Percentiles rank a stretch among this genome's conserved stretches.
These are phyloP conservation scores for Allophyes oxyacanthae DNA, from an alignment of 2,888 invertebrate species.

Conservation along the genomic window DNA sequence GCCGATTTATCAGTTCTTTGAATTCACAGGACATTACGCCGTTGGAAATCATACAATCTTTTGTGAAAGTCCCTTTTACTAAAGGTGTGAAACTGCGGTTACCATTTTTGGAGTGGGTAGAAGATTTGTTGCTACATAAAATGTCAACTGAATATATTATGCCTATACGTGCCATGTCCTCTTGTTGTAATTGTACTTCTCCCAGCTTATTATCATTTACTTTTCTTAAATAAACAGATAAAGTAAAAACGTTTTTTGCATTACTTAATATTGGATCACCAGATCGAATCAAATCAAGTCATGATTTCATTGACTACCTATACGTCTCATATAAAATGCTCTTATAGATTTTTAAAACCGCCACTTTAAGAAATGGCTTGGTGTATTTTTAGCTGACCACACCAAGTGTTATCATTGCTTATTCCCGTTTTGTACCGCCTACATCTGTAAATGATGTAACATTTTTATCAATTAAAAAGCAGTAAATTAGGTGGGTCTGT, in stretches of 20 bases:
- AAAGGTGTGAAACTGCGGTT: constrained; percentile 22
- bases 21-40: constrained; percentile 31
- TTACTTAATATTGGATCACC: too few species aligned
- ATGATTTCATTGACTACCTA: too few species aligned
- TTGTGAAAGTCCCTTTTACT: constrained; percentile 39
- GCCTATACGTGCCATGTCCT: constrained; percentile 1
- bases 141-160: constrained; percentile 24
- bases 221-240: too few species aligned
- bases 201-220: too few species aligned
- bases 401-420: constrained; percentile 16
- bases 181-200: constrained; percentile 1
- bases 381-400: constrained; percentile 12
- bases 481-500: constrained; percentile 61
- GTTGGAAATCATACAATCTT: constrained; percentile 49
- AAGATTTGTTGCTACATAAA: constrained; percentile 32
- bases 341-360: too few species aligned
- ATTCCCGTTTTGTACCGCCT: constrained; percentile 28
- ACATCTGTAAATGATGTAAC: constrained; percentile 51
- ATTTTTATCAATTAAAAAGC: constrained; percentile 65
- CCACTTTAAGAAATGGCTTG: neutral
- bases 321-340: neutral
- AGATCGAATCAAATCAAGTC: too few species aligned
- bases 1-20: constrained; percentile 60
- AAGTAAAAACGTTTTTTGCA: too few species aligned
- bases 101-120: constrained; percentile 36